These are phyloP conservation scores for Pomatorhinus ruficollis DNA, from an alignment of 2,113 vertebrate species.

Conservation along the genomic window DNA sequence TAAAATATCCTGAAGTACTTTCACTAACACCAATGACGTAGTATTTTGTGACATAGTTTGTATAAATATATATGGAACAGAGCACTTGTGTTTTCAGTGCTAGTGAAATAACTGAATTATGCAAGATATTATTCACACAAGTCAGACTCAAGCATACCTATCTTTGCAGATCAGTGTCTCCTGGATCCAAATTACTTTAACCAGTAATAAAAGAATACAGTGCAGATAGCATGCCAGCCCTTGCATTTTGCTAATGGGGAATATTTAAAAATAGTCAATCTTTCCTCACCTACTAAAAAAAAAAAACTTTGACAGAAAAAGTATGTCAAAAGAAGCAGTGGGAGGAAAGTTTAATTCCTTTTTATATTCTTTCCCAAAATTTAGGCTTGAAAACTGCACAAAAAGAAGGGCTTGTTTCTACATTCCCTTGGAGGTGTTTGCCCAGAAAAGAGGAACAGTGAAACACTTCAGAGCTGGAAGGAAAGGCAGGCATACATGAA, in stretches of 20 bases:
- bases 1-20: not conserved
- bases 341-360: not conserved
- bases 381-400: not conserved
- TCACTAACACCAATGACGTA: not conserved
- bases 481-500: not conserved
- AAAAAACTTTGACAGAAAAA: not conserved
- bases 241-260: not conserved
- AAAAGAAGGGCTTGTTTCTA: not conserved
- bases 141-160: not conserved
- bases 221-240: not conserved
- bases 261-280: not conserved
- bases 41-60: not conserved
- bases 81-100: not conserved
- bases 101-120: not conserved
- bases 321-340: not conserved
- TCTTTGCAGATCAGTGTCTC: not conserved
- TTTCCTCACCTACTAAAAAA: not conserved
- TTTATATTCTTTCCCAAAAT: not conserved
- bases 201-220: not conserved
- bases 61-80: not conserved
- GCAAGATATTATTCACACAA: not conserved
- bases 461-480: not conserved
- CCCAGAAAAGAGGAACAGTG: not conserved
- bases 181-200: not conserved
- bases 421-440: not conserved